A percentile compares a stretch with the other conserved stretches of the same genome.
Conservation (phyloP, 2,888 invertebrate genomes). For the Fragum whitleyi region DNA sequence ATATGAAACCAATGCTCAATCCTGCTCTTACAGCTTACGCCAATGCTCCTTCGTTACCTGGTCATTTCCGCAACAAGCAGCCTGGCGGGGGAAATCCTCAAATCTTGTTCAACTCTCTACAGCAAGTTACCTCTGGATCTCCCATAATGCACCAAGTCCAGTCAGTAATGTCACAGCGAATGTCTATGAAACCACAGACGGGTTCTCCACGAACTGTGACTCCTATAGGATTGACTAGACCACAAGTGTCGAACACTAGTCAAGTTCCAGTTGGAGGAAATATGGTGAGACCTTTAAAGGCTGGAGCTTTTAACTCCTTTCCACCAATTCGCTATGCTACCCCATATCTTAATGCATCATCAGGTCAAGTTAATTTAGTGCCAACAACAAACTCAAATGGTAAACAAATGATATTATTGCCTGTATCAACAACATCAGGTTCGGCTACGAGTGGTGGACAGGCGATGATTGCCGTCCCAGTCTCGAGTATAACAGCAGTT, state of each 20-base stretch:
- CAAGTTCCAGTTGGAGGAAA: background rate
- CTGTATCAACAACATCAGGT: constrained; percentile 13
- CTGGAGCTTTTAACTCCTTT: background rate
- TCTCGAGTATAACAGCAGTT: background rate
- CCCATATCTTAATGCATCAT: background rate
- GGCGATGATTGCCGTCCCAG: constrained; percentile 15
- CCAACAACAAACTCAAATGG: background rate
- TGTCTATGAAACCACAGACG: background rate
- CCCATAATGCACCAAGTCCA: constrained; percentile 24
- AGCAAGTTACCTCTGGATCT: constrained; percentile 26
- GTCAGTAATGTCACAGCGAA: constrained; percentile 6
- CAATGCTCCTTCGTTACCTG: background rate
- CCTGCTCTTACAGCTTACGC: constrained; percentile 12
- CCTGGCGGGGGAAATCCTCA: constrained; percentile 2
- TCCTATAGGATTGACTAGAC: background rate
- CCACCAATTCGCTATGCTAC: constrained; percentile 20
- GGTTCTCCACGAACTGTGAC: background rate
- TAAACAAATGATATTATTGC: constrained; percentile 6
- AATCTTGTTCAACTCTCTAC: constrained; percentile 32
- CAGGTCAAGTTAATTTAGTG: background rate
- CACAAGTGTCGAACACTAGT: background rate
- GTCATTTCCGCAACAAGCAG: background rate
- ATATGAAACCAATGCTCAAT: constrained; percentile 27
- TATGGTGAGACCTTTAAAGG: background rate
- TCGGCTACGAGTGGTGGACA: background rate